phyloP scores from a whole-genome alignment of 2,888 invertebrate genomes.

The Eristalinus aeneus region DNA sequence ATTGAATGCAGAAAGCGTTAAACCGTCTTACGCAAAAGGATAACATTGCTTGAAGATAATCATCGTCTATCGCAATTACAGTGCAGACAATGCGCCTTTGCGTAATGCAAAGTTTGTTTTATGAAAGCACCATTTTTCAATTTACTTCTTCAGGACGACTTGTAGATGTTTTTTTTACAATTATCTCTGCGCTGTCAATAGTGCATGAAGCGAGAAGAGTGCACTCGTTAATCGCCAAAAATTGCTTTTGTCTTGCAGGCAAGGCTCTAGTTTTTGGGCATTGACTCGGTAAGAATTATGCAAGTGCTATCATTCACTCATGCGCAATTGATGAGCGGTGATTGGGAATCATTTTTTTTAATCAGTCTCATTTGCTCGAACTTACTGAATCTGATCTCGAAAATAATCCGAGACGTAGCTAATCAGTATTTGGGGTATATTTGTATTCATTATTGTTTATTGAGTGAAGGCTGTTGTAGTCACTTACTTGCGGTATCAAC shows the following conservation, averaged over 20 bases:
- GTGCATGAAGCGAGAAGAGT: background rate
- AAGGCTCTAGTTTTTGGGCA: background rate
- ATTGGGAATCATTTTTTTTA: background rate
- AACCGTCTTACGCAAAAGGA: background rate
- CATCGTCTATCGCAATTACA: background rate
- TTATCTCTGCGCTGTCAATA: background rate
- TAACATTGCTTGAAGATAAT: background rate
- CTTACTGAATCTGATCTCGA: background rate
- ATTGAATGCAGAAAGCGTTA: slow-evolving; percentile 11
- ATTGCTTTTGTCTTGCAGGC: background rate
- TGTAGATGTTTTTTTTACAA: background rate
- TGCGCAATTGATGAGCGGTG: background rate
- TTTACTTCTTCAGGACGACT: background rate
- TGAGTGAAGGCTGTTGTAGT: too few relatives aligned
- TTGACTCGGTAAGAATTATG: background rate
- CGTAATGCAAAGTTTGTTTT: background rate
- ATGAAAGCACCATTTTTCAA: background rate
- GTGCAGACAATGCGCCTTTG: background rate
- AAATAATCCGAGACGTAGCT: too few relatives aligned
- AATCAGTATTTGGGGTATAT: too few relatives aligned
- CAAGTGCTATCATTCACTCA: background rate
- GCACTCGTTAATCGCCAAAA: background rate
- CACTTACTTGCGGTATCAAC: too few relatives aligned
- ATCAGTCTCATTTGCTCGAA: background rate
- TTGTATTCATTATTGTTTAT: too few relatives aligned